Conservation (phyloP, 2,113 vertebrate genomes). For the Pao palembangensis region DNA sequence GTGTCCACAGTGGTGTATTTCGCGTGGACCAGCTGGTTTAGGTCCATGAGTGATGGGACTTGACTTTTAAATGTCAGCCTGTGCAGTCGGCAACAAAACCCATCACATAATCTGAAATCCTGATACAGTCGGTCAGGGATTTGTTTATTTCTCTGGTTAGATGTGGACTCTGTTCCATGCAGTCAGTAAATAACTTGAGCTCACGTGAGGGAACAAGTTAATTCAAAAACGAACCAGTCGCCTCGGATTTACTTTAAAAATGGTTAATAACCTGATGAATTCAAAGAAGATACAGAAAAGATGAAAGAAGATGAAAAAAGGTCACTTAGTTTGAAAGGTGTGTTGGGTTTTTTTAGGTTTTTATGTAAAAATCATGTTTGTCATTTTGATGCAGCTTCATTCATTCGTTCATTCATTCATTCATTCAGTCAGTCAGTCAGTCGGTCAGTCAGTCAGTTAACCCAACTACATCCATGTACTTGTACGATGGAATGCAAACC, state of each 20-base stretch:
- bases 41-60: not conserved
- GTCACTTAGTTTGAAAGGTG: too few species aligned
- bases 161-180: constrained; percentile 5
- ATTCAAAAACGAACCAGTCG: not conserved
- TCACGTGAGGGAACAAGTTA: not conserved
- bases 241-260: too few species aligned
- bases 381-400: not conserved
- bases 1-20: not conserved
- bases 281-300: too few species aligned
- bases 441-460: too few species aligned
- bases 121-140: not conserved
- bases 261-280: too few species aligned
- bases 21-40: constrained; percentile 13
- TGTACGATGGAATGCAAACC: too few species aligned
- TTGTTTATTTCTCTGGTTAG: not conserved
- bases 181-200: not conserved
- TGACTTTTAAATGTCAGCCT: constrained; percentile 1
- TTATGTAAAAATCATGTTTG: not conserved
- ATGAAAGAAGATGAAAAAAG: too few species aligned
- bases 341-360: too few species aligned
- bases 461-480: too few species aligned
- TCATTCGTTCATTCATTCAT: constrained; percentile 5
- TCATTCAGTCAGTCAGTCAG: not conserved
- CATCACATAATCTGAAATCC: not conserved
- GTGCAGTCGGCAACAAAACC: too few species aligned